Base-by-base conservation (phyloP, 2,113 vertebrate species). In the Megaptera novaeangliae region DNA sequence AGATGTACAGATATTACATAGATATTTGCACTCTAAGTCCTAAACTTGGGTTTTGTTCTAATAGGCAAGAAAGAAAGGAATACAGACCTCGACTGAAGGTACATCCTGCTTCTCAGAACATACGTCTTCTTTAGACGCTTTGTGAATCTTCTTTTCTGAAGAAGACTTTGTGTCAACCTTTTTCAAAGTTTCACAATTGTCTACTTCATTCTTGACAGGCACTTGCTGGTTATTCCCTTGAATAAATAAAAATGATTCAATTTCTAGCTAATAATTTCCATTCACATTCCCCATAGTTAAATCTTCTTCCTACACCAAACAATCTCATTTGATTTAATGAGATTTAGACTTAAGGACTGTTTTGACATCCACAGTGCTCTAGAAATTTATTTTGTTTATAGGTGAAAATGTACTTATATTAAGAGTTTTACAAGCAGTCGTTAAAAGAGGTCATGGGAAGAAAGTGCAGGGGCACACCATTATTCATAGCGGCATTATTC, bases 221-320 rank as follows among this genome's bases (percentile, higher is more conserved):
- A 98, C 98, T 98, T 98, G 98, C 96, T 98, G 98, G 81, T 92
- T 98, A 97, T 93, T 98, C 46, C 99, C 99, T 99, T 96, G 34
- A 98, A 98, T 87, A 90, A 97, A 96, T 41, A 97, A 84, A 68
- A 92, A 91, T 0, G 84, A 86, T 94, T 98, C 61, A 82, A 88
- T 92, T n/a, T 68, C 94, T 31, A 90, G 61, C 96, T 94, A 12
- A 94, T 83, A 89, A 96, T 2, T 95, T 61, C 49, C 18, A 88
- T 18, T 95, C 69, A 69, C 27, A 95, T 64, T 55, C 29, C 71
- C 29, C 39, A 0, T 4, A 81, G 31, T 39, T 87, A 95, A 93
- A 78, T 63, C 66, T 41, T 36, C 83, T 88, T 61, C 39, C 13
- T 63, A 82, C 1, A 59, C 25, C 61, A 64, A 44, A 46, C 14